Evolutionary conservation across 2,113 vertebrate species (phyloP).

Genomic region (Vicugna pacos): DNA sequence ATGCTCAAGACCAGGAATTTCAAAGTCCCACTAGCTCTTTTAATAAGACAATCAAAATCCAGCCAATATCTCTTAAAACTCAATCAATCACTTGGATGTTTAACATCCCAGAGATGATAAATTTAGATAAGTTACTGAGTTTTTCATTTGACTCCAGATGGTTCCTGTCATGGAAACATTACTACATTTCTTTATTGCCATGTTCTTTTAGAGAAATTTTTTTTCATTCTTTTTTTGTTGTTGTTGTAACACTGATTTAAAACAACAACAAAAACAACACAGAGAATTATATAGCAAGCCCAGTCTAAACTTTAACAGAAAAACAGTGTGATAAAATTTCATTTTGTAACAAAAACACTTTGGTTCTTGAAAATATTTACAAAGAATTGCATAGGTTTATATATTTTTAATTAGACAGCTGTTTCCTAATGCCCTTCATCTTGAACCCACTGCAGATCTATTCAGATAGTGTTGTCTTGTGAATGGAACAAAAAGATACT

Average conservation of each 20-base stretch:
- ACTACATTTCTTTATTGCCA: conserved; percentile 59
- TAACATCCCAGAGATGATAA: conserved; percentile 18
- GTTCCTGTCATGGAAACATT: conserved; percentile 56
- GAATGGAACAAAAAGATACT: conserved; percentile 79
- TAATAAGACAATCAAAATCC: conserved; percentile 56
- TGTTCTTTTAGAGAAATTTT: conserved; percentile 30
- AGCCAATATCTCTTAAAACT: conserved; percentile 57
- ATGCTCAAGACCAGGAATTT: not conserved
- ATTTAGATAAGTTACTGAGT: conserved; percentile 53
- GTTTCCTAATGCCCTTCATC: conserved; percentile 66
- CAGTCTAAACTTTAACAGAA: not conserved
- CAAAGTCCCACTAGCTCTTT: conserved; percentile 40
- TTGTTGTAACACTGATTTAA: conserved; percentile 42
- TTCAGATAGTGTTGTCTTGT: conserved; percentile 58
- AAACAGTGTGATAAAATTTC: conserved; percentile 53
- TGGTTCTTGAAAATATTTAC: conserved; percentile 60
- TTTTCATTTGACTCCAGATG: conserved; percentile 69
- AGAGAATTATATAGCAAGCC: not conserved
- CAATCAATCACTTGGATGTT: conserved; percentile 36
- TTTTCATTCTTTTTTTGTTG: not conserved
- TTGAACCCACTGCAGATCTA: conserved; percentile 63
- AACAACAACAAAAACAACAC: not conserved
- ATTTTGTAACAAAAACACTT: conserved; percentile 61
- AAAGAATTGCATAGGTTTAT: conserved; percentile 65
- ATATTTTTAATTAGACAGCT: conserved; percentile 78